These are phyloP conservation scores for Aphelenchoides besseyi DNA, from an alignment of 1,140 invertebrate genomes.

Conservation along the genomic window DNA sequence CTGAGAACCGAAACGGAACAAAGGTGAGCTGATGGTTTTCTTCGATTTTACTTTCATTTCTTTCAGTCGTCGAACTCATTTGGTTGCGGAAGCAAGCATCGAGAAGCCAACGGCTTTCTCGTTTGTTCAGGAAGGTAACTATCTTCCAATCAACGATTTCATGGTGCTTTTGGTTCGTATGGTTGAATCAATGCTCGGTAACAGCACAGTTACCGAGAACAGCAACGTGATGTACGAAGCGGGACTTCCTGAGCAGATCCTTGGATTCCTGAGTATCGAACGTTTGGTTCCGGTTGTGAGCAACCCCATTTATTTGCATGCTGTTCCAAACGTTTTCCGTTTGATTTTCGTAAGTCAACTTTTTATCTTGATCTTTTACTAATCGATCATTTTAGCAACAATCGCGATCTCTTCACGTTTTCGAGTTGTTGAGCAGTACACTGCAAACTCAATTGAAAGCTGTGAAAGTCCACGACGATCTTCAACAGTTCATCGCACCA, in stretches of 20 bases:
- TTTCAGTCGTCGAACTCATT: conserved; percentile 3
- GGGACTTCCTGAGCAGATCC: conserved; percentile 23
- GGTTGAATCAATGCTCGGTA: conserved; percentile 37
- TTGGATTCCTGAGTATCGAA: conserved; percentile 29
- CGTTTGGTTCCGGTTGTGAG: conserved; percentile 24
- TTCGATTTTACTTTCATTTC: not conserved
- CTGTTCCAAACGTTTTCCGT: conserved; percentile 41
- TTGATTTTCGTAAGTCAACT: conserved; percentile 31
- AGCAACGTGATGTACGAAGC: conserved; percentile 32
- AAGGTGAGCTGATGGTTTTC: not conserved
- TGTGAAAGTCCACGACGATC: conserved; percentile 7
- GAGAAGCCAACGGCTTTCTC: conserved; percentile 4
- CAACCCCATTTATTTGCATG: conserved; percentile 40
- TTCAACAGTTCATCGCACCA: not conserved
- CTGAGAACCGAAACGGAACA: not conserved
- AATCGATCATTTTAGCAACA: conserved; percentile 10
- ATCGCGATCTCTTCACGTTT: conserved; percentile 11
- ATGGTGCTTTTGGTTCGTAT: conserved; percentile 11
- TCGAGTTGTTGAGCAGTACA: not conserved
- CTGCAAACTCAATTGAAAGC: not conserved
- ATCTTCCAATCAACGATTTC: conserved; percentile 35
- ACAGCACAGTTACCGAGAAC: conserved; percentile 38
- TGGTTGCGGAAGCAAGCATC: conserved; percentile 14
- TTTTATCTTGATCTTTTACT: not conserved
- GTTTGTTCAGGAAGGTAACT: conserved; percentile 38